Evolutionary conservation across 2,797 vertebrate genomes (phyloP).

Genomic region (Rallus crepitans): DNA sequence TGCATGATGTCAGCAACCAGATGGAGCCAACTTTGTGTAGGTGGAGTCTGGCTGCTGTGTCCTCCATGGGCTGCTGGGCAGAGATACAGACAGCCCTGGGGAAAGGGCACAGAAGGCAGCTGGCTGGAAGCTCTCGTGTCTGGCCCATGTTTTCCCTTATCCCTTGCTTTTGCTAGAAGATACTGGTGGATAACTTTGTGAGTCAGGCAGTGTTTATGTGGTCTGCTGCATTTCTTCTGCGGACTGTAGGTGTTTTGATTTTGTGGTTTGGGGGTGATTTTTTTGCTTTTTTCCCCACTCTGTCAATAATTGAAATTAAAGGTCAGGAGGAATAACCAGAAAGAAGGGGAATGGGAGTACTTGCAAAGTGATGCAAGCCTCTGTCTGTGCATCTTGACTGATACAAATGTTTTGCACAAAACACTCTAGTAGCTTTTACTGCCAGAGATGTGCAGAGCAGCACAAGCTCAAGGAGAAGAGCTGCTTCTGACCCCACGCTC

Average conservation of each 20-base stretch:
- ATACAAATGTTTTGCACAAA: not conserved
- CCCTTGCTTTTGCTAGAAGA: not conserved
- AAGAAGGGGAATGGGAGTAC: not conserved
- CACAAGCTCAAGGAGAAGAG: not conserved
- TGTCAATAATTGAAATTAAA: not conserved
- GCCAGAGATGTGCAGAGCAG: not conserved
- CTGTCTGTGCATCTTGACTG: not conserved
- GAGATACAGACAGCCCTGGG: constrained; percentile 32
- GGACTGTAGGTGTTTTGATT: constrained; percentile 7
- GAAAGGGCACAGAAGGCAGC: not conserved
- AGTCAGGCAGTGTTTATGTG: not conserved
- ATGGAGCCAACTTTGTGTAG: not conserved
- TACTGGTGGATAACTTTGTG: not conserved
- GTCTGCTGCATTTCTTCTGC: not conserved
- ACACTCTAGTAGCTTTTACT: not conserved
- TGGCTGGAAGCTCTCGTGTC: not conserved
- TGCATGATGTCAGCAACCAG: not conserved
- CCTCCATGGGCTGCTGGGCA: not conserved
- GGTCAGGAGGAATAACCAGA: not conserved
- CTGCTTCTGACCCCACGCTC: not conserved
- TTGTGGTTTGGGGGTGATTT: not conserved
- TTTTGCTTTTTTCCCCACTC: accelerated
- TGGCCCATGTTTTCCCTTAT: not conserved
- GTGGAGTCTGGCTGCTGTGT: constrained; percentile 14
- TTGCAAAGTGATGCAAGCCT: not conserved